phyloP scores from a whole-genome alignment of 2,888 invertebrate genomes.

The Halictus quadricinctus region DNA sequence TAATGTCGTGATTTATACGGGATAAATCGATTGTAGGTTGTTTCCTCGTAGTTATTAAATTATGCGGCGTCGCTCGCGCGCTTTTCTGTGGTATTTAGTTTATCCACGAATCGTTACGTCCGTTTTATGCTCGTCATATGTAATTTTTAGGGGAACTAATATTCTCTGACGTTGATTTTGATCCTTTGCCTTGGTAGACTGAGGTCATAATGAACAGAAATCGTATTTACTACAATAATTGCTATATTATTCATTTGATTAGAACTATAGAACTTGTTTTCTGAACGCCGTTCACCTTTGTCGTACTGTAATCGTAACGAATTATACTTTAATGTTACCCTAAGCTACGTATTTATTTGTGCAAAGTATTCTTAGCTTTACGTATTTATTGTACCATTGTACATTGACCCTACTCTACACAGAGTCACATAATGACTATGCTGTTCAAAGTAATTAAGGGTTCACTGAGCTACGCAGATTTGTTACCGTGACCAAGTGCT shows the following conservation, averaged over 20 bases:
- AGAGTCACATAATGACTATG: not conserved
- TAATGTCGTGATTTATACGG: constrained; percentile 43
- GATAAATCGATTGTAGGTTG: constrained; percentile 49
- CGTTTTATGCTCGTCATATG: constrained; percentile 43
- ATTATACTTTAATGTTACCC: constrained; percentile 2
- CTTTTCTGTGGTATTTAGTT: constrained; percentile 61
- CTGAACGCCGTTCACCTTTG: not conserved
- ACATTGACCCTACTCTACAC: not conserved
- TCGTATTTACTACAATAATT: not conserved
- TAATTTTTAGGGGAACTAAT: constrained; percentile 26
- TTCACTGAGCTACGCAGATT: not conserved
- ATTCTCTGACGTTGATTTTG: constrained; percentile 24
- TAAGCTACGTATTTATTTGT: not conserved
- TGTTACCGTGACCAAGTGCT: not conserved
- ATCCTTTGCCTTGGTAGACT: constrained; percentile 17
- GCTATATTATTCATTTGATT: not conserved
- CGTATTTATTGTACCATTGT: constrained; percentile 8
- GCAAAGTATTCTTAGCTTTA: not conserved
- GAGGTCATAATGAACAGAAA: constrained; percentile 7
- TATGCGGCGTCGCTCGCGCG: constrained; percentile 26
- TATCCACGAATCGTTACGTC: constrained; percentile 45
- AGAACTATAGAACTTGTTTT: not conserved
- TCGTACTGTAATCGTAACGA: not conserved
- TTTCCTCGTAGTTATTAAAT: constrained; percentile 54
- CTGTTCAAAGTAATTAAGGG: constrained; percentile 26